Base-by-base conservation (phyloP, 2,113 vertebrate species). In the Gymnarchus niloticus region DNA sequence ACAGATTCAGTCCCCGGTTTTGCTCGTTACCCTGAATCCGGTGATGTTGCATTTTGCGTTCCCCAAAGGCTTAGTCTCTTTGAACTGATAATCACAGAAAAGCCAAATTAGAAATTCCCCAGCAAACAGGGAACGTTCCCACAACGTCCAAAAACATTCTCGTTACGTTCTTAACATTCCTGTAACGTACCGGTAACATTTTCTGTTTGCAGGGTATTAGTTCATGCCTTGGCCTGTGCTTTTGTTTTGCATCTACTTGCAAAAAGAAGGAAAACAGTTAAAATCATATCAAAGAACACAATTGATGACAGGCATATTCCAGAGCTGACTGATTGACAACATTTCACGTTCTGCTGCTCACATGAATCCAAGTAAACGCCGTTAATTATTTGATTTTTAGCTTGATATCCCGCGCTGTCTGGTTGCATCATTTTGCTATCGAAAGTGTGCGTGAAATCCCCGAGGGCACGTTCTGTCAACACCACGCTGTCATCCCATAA, bases 381-480 rank as follows among this genome's bases (percentile, higher is more conserved):
- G 17, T 57, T 85, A 85, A 85, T 78, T 80, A 85, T 51, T 41
- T 21, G 12, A 28, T 51, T 73, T n/a, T 84, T 17, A 77, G 69
- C 54, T 17, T 52, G 80, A 82, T 17, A 37, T 82, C 28, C 48
- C 28, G 33, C 49, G 0, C 46, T 52, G 46, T 51, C 78, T 82
- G 51, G 48, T 33, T 51, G 7, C 25, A 19, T 56, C 12, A 6
- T 54, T 82, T 54, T 54, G 51, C 17, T 41, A 41, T 54, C n/a
- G 2, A 19, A 19, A 12, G 44, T 48, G 76, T 46, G 76, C 41
- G 44, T 48, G 44, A 78, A 78, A 48, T 46, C 51, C 51, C 80
- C 51, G 14, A 3, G 49, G 37, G 25, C 23, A 3, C 23, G 5
- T 82, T 56, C 48, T 52, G 80, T 54, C 80, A 82, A 54, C 80